phyloP scores from a whole-genome alignment of 2,113 vertebrate genomes.

The Girardinichthys multiradiatus region DNA sequence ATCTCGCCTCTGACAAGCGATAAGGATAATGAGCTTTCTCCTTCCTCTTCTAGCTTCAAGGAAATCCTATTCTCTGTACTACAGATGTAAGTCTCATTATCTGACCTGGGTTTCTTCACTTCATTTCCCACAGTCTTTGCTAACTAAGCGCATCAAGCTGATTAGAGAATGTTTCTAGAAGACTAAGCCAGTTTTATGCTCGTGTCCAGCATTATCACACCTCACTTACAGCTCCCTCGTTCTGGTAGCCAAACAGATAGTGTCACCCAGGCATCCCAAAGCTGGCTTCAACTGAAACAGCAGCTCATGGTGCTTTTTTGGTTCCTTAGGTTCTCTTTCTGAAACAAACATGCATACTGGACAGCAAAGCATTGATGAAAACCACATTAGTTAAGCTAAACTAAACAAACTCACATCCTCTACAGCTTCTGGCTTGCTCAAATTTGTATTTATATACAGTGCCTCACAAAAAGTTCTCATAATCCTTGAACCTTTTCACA shows the following conservation, averaged over 20 bases:
- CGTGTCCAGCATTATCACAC: slow-evolving; percentile 56
- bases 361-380: slow-evolving; percentile 3
- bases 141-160: slow-evolving; percentile 70
- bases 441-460: background rate
- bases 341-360: background rate
- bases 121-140: slow-evolving; percentile 76
- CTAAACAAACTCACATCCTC: slow-evolving; percentile 6
- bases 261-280: slow-evolving; percentile 26
- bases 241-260: slow-evolving; percentile 65
- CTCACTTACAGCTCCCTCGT: slow-evolving; percentile 52
- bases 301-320: slow-evolving; percentile 42
- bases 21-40: slow-evolving; percentile 78
- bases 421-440: background rate
- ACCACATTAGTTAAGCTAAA: background rate
- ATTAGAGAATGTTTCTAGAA: slow-evolving; percentile 73
- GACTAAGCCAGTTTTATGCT: slow-evolving; percentile 68
- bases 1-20: slow-evolving; percentile 67
- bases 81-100: slow-evolving; percentile 78
- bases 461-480: background rate
- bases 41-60: slow-evolving; percentile 57
- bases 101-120: slow-evolving; percentile 74
- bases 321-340: slow-evolving; percentile 21
- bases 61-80: slow-evolving; percentile 70
- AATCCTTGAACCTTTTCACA: no score
- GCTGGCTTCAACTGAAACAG: slow-evolving; percentile 48